phyloP scores from a whole-genome alignment of 2,113 vertebrate species.

The Monopterus albus region DNA sequence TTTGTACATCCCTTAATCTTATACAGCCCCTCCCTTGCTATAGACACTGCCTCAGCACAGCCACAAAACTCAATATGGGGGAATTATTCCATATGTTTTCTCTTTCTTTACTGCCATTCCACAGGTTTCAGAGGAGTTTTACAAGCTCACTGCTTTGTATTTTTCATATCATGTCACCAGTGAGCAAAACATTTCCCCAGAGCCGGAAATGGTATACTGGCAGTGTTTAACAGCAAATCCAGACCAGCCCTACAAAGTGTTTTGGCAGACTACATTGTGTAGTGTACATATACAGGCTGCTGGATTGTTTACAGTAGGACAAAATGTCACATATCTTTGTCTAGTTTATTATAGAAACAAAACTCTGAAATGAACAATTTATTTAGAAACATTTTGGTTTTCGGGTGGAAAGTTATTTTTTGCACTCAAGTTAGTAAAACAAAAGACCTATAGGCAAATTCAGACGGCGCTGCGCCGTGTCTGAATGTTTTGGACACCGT shows the following conservation, averaged over 20 bases:
- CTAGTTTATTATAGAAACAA: neutral
- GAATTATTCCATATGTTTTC: constrained; percentile 14
- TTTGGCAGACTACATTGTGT: constrained; percentile 74
- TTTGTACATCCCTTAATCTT: constrained; percentile 40
- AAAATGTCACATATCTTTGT: constrained; percentile 41
- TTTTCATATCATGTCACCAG: constrained; percentile 68
- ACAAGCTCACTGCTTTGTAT: constrained; percentile 53
- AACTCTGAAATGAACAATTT: constrained; percentile 34
- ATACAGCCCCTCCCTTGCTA: constrained; percentile 9
- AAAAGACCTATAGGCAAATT: constrained; percentile 34
- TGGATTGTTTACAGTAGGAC: constrained; percentile 50
- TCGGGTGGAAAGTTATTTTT: neutral
- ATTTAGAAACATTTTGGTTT: constrained; percentile 12
- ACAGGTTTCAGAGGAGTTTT: constrained; percentile 49
- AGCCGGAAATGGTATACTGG: constrained; percentile 75
- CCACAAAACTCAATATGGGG: constrained; percentile 22
- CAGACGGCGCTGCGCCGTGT: constrained; percentile 6
- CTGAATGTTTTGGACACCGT: constrained; percentile 33
- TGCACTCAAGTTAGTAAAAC: neutral
- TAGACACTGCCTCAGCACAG: neutral
- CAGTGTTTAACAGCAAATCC: constrained; percentile 78
- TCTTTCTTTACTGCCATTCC: constrained; percentile 27
- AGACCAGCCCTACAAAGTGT: constrained; percentile 70
- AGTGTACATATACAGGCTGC: constrained; percentile 35
- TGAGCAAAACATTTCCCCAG: constrained; percentile 72